These are phyloP conservation scores for Psococerastis gibbosa DNA, from an alignment of 2,888 invertebrate species.

Conservation along the genomic window DNA sequence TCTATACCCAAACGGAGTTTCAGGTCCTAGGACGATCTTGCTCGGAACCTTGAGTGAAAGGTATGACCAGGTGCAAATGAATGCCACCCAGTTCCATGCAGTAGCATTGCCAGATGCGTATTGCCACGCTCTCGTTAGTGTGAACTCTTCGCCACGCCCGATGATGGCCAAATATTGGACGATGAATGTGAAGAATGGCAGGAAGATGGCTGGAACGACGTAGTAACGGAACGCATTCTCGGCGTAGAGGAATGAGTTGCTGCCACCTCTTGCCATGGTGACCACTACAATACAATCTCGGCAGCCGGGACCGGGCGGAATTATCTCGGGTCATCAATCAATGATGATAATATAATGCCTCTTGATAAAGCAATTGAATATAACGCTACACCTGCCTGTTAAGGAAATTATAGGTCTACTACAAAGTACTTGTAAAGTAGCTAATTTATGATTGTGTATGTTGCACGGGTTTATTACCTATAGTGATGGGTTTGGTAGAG, in stretches of 20 bases:
- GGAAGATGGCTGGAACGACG: slow-evolving; percentile 21
- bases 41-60: slow-evolving; percentile 24
- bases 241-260: not conserved
- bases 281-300: no score
- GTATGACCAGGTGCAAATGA: slow-evolving; percentile 23
- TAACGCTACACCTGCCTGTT: no score
- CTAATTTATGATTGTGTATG: no score
- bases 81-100: slow-evolving; percentile 21
- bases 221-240: slow-evolving; percentile 17
- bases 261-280: no score
- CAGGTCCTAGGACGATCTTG: slow-evolving; percentile 26
- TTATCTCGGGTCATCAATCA: no score
- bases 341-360: no score
- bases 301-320: no score
- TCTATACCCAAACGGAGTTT: slow-evolving; percentile 27
- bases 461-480: no score
- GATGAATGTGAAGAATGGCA: slow-evolving; percentile 21
- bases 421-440: no score
- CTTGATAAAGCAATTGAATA: no score
- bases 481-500: no score
- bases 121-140: slow-evolving; percentile 14
- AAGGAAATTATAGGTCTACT: no score
- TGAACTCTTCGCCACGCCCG: slow-evolving; percentile 18
- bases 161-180: slow-evolving; percentile 20
- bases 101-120: slow-evolving; percentile 19